These are phyloP conservation scores for Poecilia latipinna DNA, from an alignment of 2,113 vertebrate genomes.

Conservation along the genomic window DNA sequence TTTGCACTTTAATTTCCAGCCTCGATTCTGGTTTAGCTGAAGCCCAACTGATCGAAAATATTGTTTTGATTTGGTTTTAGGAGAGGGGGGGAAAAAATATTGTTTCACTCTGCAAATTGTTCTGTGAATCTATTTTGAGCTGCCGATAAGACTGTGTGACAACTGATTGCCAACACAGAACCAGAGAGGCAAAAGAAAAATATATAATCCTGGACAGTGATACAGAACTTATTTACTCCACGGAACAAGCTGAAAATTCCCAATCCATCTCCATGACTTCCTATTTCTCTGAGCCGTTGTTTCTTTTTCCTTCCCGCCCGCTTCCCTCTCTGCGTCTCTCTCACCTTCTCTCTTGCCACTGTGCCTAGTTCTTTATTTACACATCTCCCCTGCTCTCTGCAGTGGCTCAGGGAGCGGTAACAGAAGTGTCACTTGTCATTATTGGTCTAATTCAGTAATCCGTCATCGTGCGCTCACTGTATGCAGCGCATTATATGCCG, in stretches of 20 bases:
- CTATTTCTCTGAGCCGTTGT: slow-evolving; percentile 55
- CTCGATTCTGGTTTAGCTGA: background rate
- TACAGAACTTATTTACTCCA: slow-evolving; percentile 65
- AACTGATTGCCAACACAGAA: slow-evolving; percentile 17
- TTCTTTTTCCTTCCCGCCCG: slow-evolving; percentile 21
- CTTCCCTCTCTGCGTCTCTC: slow-evolving; percentile 7
- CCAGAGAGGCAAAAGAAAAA: slow-evolving; percentile 1
- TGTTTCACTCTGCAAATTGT: background rate
- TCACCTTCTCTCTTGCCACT: slow-evolving; percentile 14
- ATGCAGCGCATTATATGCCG: slow-evolving; percentile 78
- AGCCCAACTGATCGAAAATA: background rate
- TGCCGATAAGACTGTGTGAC: slow-evolving; percentile 17
- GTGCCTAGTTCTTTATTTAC: slow-evolving; percentile 80
- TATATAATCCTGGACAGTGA: slow-evolving; percentile 26
- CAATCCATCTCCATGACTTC: slow-evolving; percentile 69
- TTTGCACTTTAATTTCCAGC: background rate
- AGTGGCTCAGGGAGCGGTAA: slow-evolving; percentile 82
- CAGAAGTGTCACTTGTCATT: slow-evolving; percentile 88
- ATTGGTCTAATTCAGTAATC: slow-evolving; percentile 86
- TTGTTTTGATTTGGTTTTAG: background rate
- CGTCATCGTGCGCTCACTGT: slow-evolving; percentile 82
- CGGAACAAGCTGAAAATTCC: slow-evolving; percentile 57
- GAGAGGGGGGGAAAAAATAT: background rate
- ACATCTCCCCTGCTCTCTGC: slow-evolving; percentile 71
- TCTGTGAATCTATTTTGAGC: slow-evolving; percentile 6